These are phyloP conservation scores for Lymantria monacha DNA, from an alignment of 2,888 invertebrate genomes.

Conservation along the genomic window DNA sequence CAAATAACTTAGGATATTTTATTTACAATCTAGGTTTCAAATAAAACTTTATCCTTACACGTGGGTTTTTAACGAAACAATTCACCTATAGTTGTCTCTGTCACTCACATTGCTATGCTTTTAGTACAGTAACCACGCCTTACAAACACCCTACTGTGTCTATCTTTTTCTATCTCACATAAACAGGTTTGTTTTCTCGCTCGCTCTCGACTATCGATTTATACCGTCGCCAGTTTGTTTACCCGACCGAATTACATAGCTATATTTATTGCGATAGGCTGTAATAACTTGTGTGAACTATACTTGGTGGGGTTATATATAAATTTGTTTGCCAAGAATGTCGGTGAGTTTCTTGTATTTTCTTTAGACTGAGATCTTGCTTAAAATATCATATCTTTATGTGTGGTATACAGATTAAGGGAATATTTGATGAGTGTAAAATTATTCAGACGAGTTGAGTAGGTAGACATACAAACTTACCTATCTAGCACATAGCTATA, in stretches of 20 bases:
- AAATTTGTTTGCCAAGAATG: slow-evolving; percentile 27
- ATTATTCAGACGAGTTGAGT: no score
- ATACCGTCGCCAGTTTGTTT: slow-evolving; percentile 57
- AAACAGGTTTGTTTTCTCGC: slow-evolving; percentile 41
- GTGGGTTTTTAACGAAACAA: slow-evolving; percentile 16
- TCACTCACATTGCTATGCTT: slow-evolving; percentile 37
- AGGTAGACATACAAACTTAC: no score
- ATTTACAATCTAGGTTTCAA: slow-evolving; percentile 46
- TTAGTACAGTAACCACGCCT: slow-evolving; percentile 62
- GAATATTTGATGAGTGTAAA: no score
- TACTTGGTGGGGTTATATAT: slow-evolving; percentile 50
- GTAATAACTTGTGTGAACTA: slow-evolving; percentile 60
- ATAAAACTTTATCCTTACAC: slow-evolving; percentile 32
- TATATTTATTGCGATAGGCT: slow-evolving; percentile 44
- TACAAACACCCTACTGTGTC: slow-evolving; percentile 48
- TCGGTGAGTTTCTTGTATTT: slow-evolving; percentile 3
- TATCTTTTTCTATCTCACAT: slow-evolving; percentile 48
- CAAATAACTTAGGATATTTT: slow-evolving; percentile 28
- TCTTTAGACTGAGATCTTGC: slow-evolving; percentile 12
- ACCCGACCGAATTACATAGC: slow-evolving; percentile 63
- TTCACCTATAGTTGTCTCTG: slow-evolving; percentile 38
- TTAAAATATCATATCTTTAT: slow-evolving; percentile 25
- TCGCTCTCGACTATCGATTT: slow-evolving; percentile 63
- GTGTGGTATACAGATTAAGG: not conserved
- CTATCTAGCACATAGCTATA: no score